Evolutionary conservation across 1,140 invertebrate species (phyloP), one percentile per base, ranked within the genome.

Genomic region (Amphibalanus amphitrite): DNA sequence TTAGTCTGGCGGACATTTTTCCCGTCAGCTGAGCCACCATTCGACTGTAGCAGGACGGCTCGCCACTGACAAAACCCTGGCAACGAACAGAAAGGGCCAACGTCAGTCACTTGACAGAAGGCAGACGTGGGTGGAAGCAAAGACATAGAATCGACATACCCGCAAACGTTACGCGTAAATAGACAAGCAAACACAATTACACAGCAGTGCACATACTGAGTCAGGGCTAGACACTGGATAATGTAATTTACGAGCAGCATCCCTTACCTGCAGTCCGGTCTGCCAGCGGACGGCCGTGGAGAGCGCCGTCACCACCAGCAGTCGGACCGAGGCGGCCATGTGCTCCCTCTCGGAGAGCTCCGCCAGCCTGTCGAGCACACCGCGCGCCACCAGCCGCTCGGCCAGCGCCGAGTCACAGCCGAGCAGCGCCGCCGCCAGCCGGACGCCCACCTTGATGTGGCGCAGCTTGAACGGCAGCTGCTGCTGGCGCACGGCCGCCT

Each of bases 361-460:
- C 6, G 96, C 78, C 0, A 97, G 82, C 73, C 86, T 84, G 74
- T 85, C 82, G 30, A 89, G 87, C 15, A 92, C 82, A 72, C 88
- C 83, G 64, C 85, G 82, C 1, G 82, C 81, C 67, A 83, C 75
- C 69, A 92, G 80, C 17, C 83, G 78, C 4, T 77, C 72, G 26
- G 80, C 76, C 25, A 90, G 82, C n/a, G 88, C 85, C 17, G 86
- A 81, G 38, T 85, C 82, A 77, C 87, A 86, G 69, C 85, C 80
- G 67, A 87, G 87, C 40, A 91, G 77, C 15, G 84, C 82, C 76
- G 91, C 91, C 0, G 88, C 86, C 40, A 97, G 82, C 69, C 89
- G 85, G 25, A 96, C 89, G 0, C 94, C 94, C 74, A 91, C 91
- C 81, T 97, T 97, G 28, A 97, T 87, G 77, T 97, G 94, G 0